phyloP scores from a whole-genome alignment of 2,888 invertebrate species.

The Dyspetes luteomarginatus region DNA sequence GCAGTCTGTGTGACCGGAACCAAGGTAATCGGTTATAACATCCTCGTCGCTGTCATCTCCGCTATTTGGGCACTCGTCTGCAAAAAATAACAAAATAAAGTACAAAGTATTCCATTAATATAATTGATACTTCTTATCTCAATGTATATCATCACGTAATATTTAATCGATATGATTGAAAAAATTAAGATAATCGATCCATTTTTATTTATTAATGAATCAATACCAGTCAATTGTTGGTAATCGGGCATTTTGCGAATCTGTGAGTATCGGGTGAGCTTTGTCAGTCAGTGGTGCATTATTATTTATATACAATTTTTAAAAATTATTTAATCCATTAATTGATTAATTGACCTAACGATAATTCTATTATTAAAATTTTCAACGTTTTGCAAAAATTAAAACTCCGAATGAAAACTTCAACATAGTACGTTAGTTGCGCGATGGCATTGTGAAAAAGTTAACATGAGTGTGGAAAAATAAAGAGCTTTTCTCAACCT shows the following conservation, averaged over 20 bases:
- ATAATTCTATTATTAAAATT: too few relatives aligned
- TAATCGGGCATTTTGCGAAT: too few relatives aligned
- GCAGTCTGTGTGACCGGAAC: constrained; percentile 78
- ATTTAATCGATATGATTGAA: neutral
- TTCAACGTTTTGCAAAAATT: neutral
- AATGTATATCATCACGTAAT: too few relatives aligned
- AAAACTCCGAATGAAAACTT: constrained; percentile 2
- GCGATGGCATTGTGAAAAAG: constrained; percentile 2
- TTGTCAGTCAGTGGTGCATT: too few relatives aligned
- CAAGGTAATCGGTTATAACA: constrained; percentile 90
- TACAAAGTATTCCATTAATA: neutral
- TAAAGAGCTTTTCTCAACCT: neutral
- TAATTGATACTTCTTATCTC: too few relatives aligned
- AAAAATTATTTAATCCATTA: too few relatives aligned
- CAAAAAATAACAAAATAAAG: constrained; percentile 40
- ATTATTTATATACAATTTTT: too few relatives aligned
- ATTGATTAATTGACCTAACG: too few relatives aligned
- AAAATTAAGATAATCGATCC: neutral
- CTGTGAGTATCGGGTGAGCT: too few relatives aligned
- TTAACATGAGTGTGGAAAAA: neutral
- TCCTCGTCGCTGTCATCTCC: constrained; percentile 91
- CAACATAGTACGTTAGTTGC: neutral
- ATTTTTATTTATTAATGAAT: constrained; percentile 15
- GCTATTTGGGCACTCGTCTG: constrained; percentile 89
- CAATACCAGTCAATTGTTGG: too few relatives aligned